A percentile compares a stretch with the other conserved stretches of the same genome.
phyloP scores from a whole-genome alignment of 2,113 vertebrate genomes.

The Psephotus haematonotus region DNA sequence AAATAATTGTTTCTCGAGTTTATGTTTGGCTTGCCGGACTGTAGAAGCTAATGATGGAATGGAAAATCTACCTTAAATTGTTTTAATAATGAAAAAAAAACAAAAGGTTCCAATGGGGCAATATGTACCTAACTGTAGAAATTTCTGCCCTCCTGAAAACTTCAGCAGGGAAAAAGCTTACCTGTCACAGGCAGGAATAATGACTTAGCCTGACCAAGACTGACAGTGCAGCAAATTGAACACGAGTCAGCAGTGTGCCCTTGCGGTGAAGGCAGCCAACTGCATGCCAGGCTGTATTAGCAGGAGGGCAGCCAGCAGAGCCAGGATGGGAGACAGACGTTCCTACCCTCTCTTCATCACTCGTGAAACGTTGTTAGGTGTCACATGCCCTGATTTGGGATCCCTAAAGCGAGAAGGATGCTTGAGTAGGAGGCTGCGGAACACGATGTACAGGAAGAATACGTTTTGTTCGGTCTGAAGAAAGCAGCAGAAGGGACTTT shows the following conservation, averaged over 20 bases:
- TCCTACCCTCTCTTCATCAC: too few relatives aligned
- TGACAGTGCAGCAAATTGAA: neutral
- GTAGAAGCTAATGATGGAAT: neutral
- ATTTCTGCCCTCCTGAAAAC: neutral
- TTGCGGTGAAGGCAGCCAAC: neutral
- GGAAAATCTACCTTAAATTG: neutral
- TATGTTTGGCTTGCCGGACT: neutral
- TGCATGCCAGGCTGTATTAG: neutral
- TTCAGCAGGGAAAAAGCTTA: neutral
- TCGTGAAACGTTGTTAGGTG: neutral
- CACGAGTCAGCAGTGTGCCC: neutral
- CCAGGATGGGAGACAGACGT: too few relatives aligned
- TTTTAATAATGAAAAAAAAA: neutral
- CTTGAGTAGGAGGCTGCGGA: neutral
- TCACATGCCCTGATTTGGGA: too few relatives aligned
- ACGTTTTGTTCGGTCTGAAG: neutral
- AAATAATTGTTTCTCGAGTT: neutral
- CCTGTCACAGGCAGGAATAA: neutral
- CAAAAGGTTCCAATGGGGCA: neutral
- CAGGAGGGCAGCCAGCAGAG: neutral
- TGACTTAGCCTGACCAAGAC: neutral
- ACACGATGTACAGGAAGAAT: rapidly evolving
- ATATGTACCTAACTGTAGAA: neutral
- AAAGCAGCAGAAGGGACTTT: neutral
- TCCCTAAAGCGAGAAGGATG: neutral